Evolutionary conservation across 2,888 invertebrate species (phyloP).

Genomic region (Andrena fulva): DNA sequence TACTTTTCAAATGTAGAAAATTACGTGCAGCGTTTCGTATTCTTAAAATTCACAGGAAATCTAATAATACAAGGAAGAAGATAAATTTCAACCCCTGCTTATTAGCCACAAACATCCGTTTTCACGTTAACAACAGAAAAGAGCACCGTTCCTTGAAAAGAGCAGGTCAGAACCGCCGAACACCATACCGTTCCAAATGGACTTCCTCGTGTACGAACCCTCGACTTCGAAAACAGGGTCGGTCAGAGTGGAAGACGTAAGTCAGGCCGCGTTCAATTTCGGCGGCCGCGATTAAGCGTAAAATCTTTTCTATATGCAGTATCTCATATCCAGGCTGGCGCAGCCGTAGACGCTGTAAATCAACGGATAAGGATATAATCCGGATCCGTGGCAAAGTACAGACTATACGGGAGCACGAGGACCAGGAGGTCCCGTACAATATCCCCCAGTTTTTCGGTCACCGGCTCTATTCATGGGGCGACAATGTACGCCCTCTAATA

Average conservation of each 20-base stretch:
- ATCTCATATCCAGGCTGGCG: conserved; percentile 56
- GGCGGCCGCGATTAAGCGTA: conserved; percentile 61
- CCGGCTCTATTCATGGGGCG: conserved; percentile 51
- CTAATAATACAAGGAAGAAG: no score
- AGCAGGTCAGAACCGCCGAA: no score
- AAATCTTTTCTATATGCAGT: conserved; percentile 70
- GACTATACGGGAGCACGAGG: conserved; percentile 48
- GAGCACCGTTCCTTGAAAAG: no score
- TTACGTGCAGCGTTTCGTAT: no score
- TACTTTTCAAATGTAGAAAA: no score
- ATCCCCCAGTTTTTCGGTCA: conserved; percentile 54
- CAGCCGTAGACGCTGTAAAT: conserved; percentile 60
- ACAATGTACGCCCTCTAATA: conserved; percentile 50
- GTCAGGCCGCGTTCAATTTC: conserved; percentile 49
- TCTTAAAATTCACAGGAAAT: no score
- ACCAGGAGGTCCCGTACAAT: conserved; percentile 42
- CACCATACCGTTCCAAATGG: not conserved
- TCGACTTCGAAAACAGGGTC: not conserved
- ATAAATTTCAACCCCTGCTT: no score
- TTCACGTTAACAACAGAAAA: no score
- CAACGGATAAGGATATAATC: conserved; percentile 71
- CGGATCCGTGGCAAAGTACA: conserved; percentile 51
- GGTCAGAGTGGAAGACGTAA: conserved; percentile 1
- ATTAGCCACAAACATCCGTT: no score
- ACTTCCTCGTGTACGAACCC: not conserved